These are phyloP conservation scores for Parotocinclus haroldoi DNA, from an alignment of 2,797 vertebrate species.

Conservation along the genomic window DNA sequence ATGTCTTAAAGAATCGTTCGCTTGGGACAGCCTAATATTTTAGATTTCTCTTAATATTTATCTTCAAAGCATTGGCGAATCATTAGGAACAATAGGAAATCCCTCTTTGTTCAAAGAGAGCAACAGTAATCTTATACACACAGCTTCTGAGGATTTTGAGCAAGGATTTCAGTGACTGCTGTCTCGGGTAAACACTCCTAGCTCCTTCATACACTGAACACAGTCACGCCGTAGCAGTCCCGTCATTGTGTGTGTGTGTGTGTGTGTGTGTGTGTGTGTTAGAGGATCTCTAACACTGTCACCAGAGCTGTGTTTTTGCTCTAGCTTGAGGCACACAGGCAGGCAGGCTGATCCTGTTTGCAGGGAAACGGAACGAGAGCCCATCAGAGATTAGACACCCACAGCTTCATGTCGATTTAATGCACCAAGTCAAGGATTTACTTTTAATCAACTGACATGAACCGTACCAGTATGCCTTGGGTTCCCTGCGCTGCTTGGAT, in stretches of 20 bases:
- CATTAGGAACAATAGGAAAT: not conserved
- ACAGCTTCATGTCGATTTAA: conserved; percentile 77
- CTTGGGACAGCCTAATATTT: no score
- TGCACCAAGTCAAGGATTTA: conserved; percentile 74
- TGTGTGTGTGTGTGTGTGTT: conserved; percentile 11
- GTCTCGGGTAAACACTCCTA: conserved; percentile 32
- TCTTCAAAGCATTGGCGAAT: not conserved
- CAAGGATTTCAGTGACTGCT: conserved; percentile 31
- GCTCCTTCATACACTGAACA: conserved; percentile 31
- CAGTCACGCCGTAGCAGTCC: conserved; percentile 28
- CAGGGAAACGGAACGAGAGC: conserved; percentile 70
- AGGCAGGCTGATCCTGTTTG: conserved; percentile 75
- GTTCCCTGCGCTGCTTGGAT: conserved; percentile 58
- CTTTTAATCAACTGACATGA: conserved; percentile 56
- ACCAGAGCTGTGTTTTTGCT: conserved; percentile 68
- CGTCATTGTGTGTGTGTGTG: conserved; percentile 33
- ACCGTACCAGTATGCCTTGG: conserved; percentile 52
- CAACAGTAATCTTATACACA: conserved; percentile 11
- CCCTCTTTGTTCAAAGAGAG: not conserved
- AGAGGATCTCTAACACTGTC: conserved; percentile 67
- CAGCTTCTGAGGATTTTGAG: conserved; percentile 17
- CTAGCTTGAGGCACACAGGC: conserved; percentile 62
- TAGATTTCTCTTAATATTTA: not conserved
- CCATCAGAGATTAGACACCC: conserved; percentile 78
- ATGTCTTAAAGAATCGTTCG: not conserved